phyloP scores from a whole-genome alignment of 2,113 vertebrate genomes.

The Cottus gobio region DNA sequence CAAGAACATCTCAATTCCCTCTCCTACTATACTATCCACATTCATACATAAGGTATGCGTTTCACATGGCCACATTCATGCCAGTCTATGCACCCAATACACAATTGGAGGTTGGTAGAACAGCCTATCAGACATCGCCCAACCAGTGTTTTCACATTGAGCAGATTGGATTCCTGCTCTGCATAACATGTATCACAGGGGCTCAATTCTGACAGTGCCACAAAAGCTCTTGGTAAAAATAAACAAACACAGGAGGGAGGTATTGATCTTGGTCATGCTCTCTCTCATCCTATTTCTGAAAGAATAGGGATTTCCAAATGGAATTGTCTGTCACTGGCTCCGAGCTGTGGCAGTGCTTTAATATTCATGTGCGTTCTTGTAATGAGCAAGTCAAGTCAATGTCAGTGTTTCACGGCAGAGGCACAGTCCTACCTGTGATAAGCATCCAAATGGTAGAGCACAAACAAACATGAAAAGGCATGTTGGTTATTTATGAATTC shows the following conservation, averaged over 20 bases:
- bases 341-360: slow-evolving; percentile 53
- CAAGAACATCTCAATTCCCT: not conserved
- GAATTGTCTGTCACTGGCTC: slow-evolving; percentile 51
- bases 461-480: slow-evolving; percentile 55
- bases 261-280: slow-evolving; percentile 46
- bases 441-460: slow-evolving; percentile 54
- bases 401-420: slow-evolving; percentile 60
- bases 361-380: slow-evolving; percentile 62
- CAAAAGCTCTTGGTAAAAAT: slow-evolving; percentile 43
- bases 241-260: slow-evolving; percentile 34
- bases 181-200: slow-evolving; percentile 35
- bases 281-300: slow-evolving; percentile 27
- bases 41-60: not conserved
- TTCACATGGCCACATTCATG: not conserved
- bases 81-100: not conserved
- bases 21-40: not conserved
- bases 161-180: slow-evolving; percentile 34
- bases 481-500: slow-evolving; percentile 52
- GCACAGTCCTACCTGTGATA: slow-evolving; percentile 51
- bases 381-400: slow-evolving; percentile 63
- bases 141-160: slow-evolving; percentile 11
- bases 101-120: not conserved
- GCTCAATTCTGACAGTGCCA: slow-evolving; percentile 29
- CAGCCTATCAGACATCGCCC: not conserved
- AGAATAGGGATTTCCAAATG: slow-evolving; percentile 44